Percentiles rank a stretch among this genome's conserved stretches.
Conservation (phyloP, 2,797 vertebrate species). For the Clangula hyemalis region DNA sequence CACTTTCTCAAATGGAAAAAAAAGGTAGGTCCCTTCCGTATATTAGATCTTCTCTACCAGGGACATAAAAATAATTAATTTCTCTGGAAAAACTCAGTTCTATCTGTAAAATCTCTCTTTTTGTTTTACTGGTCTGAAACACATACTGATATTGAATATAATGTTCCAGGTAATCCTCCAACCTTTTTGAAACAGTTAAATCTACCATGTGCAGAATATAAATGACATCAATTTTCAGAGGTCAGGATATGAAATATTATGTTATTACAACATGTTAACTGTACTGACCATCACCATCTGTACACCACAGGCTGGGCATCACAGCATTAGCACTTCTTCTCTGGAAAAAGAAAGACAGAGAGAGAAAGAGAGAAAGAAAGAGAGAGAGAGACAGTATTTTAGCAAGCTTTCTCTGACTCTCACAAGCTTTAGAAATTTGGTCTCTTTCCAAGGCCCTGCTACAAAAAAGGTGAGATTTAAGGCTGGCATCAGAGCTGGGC, state of each 20-base stretch:
- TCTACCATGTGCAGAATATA: not conserved
- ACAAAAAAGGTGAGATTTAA: slow-evolving; percentile 24
- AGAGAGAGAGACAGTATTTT: not conserved
- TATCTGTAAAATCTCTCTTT: not conserved
- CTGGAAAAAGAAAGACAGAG: not conserved
- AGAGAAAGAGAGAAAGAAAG: not conserved
- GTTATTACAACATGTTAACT: not conserved
- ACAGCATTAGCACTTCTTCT: not conserved
- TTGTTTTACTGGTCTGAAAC: not conserved
- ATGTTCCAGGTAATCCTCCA: not conserved
- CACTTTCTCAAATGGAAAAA: not conserved
- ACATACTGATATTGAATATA: not conserved
- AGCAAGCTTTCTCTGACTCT: not conserved
- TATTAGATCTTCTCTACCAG: not conserved
- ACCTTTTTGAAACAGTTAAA: not conserved
- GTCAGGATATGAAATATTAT: not conserved
- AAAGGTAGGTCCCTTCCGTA: not conserved
- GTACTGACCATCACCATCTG: not conserved
- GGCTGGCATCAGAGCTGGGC: not conserved
- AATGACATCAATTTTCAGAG: not conserved
- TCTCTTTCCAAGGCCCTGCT: not conserved
- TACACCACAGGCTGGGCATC: not conserved
- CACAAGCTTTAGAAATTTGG: not conserved
- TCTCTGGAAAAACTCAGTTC: not conserved
- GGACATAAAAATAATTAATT: not conserved